phyloP scores from a whole-genome alignment of 2,113 vertebrate genomes.

The Apeltes quadracus region DNA sequence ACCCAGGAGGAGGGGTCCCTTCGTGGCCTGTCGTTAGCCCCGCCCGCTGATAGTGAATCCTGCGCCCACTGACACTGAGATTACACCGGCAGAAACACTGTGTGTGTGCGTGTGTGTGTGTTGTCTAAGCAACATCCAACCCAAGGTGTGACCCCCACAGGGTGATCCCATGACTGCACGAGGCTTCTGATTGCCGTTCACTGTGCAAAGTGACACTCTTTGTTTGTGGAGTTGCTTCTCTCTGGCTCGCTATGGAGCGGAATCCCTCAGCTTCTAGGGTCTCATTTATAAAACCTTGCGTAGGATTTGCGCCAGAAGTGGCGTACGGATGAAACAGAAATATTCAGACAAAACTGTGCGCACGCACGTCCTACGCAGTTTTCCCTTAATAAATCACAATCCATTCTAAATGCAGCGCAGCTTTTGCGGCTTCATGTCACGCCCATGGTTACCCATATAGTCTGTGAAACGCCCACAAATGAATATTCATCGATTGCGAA shows the following conservation, averaged over 20 bases:
- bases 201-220: constrained; percentile 26
- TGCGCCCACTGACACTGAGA: constrained; percentile 19
- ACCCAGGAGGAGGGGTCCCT: constrained; percentile 22
- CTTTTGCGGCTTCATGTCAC: too few relatives aligned
- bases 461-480: too few relatives aligned
- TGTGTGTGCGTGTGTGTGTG: not conserved
- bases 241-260: constrained; percentile 7
- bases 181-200: constrained; percentile 25
- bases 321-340: too few relatives aligned
- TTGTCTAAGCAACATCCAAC: not conserved
- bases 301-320: too few relatives aligned
- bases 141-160: constrained; percentile 1
- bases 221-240: constrained; percentile 15
- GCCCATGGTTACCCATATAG: too few relatives aligned
- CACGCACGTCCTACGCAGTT: too few relatives aligned
- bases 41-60: constrained; percentile 23
- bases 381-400: too few relatives aligned
- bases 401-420: too few relatives aligned
- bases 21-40: constrained; percentile 35
- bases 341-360: too few relatives aligned
- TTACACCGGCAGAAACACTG: constrained; percentile 7
- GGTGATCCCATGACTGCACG: constrained; percentile 8
- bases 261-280: constrained; percentile 2
- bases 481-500: too few relatives aligned
- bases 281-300: too few relatives aligned